phyloP scores from a whole-genome alignment of 2,797 vertebrate species.

The Falco concolor region DNA sequence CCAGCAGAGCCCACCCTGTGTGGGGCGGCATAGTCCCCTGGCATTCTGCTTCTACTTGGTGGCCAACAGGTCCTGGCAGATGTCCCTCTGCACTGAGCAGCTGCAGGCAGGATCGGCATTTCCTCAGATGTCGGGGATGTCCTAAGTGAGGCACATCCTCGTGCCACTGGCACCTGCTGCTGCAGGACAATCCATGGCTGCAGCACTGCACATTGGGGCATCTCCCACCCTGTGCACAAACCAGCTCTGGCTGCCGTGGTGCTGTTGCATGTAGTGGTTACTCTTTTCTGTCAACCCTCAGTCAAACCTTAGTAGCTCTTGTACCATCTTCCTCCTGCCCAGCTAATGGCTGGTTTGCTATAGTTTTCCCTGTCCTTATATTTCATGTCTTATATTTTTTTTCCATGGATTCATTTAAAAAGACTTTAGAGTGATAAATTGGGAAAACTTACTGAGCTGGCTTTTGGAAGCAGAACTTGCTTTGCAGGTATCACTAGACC shows the following conservation, averaged over 20 bases:
- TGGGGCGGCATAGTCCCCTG: accelerated
- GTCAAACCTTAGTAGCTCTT: not conserved
- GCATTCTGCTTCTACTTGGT: not conserved
- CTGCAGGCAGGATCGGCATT: not conserved
- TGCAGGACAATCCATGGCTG: not conserved
- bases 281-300: too few relatives aligned
- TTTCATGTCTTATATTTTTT: not conserved
- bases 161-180: not conserved
- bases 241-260: too few relatives aligned
- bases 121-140: accelerated
- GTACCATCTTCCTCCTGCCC: not conserved
- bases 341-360: not conserved
- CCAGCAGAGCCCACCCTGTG: accelerated
- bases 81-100: not conserved
- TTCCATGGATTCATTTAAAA: not conserved
- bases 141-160: too few relatives aligned
- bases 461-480: not conserved
- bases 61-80: too few relatives aligned
- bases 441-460: not conserved
- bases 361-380: not conserved
- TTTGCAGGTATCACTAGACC: not conserved
- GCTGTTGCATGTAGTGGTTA: too few relatives aligned
- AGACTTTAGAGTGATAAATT: not conserved
- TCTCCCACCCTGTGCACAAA: not conserved
- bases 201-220: accelerated